Evolutionary conservation across 2,113 vertebrate genomes (phyloP), one percentile per base, ranked within the genome.

Genomic region (Ornithorhynchus anatinus): DNA sequence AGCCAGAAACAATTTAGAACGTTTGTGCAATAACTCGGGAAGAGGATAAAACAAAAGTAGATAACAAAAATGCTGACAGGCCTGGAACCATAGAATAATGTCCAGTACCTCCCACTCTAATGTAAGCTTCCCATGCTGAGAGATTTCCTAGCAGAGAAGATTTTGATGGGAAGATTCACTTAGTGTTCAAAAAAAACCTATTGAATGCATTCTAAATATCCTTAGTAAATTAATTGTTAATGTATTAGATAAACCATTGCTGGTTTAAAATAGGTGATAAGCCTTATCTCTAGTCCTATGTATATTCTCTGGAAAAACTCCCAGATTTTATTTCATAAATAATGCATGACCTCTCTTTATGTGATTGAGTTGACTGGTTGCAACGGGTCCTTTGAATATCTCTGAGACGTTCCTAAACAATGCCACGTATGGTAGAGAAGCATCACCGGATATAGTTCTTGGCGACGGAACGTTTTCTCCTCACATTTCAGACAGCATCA

Each of bases 261-360:
- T 86, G 88, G 82, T 90, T 91, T 88, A 80, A 89, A 88, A 72
- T 56, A 82, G 76, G 76, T 89, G 84, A 88, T 88, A 92, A 88
- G 40, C 1, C 42, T 29, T 70, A 20, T 82, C 80, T 87, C 42
- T 25, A 60, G 56, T 87, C 66, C 68, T 53, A 85, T 65, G 43
- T 82, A 69, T 38, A 54, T 90, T 86, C 67, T 87, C 85, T 92
- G 84, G 84, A 91, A 90, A 79, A 89, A 60, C 37, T 91, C 81
- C 87, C 75, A 79, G 81, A 82, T 88, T 86, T 84, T 80, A 69
- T 1, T 23, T 76, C 29, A 86, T 93, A 87, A 92, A 91, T 93
- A 88, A 94, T 89, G 66, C 54, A 90, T 80, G 45, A 75, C 14
- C 37, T 75, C 68, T 84, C 84, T 86, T 53, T 63, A 10, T 42